A percentile compares a stretch with the other conserved stretches of the same genome.
Evolutionary conservation across 2,888 invertebrate species (phyloP).

Genomic region (Drosophila monieri): DNA sequence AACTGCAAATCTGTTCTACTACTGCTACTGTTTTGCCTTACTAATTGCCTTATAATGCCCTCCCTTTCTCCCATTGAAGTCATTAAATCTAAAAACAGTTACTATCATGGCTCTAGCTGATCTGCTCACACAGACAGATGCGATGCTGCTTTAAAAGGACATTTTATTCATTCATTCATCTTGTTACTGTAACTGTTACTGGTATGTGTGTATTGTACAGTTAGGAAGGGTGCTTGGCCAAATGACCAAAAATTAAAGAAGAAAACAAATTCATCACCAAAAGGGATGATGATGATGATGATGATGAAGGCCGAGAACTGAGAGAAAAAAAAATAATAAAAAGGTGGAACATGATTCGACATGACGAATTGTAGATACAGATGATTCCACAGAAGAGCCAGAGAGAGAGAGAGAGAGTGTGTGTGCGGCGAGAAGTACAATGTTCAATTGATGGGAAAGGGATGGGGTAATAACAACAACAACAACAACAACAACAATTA

Average conservation of each 20-base stretch:
- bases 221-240: conserved; percentile 58
- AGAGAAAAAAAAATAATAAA: conserved; percentile 4
- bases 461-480: conserved; percentile 6
- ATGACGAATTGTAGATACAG: conserved; percentile 44
- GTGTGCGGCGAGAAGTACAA: not conserved
- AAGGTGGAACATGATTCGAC: conserved; percentile 27
- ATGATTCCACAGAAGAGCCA: conserved; percentile 21
- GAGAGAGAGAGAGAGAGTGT: not conserved
- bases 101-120: not conserved
- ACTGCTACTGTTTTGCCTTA: not conserved
- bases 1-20: no score
- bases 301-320: conserved; percentile 11
- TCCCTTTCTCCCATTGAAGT: not conserved
- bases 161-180: conserved; percentile 7
- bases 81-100: not conserved
- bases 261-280: conserved; percentile 70
- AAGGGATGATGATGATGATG: conserved; percentile 52
- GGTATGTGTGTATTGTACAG: conserved; percentile 12
- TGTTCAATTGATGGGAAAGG: not conserved
- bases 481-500: conserved; percentile 22
- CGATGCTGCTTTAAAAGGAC: conserved; percentile 45
- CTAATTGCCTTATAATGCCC: conserved; percentile 19
- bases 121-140: no score
- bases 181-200: not conserved
- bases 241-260: conserved; percentile 73